Conservation (phyloP, 2,888 invertebrate species). For the Neoaliturus tenellus region DNA sequence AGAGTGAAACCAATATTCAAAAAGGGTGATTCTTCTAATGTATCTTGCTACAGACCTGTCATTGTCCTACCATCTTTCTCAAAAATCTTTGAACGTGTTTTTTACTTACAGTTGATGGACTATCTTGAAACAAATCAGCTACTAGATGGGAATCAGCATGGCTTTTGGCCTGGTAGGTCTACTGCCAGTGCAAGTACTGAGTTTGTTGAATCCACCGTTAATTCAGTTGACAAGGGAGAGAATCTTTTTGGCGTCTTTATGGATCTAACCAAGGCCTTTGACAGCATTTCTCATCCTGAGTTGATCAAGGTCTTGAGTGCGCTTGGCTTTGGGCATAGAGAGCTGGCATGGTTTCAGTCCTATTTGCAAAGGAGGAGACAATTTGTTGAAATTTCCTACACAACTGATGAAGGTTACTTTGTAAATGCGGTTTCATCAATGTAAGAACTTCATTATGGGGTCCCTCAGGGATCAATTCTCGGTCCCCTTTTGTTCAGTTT, state of each 20-base stretch:
- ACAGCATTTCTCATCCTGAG: background rate
- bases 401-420: background rate
- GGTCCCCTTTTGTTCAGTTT: background rate
- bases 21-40: background rate
- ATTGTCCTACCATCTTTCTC: background rate
- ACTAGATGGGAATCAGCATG: background rate
- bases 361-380: background rate
- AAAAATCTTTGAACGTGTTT: background rate
- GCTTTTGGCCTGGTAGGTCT: background rate
- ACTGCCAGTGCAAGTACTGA: background rate
- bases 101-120: background rate
- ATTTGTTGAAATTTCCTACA: background rate
- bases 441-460: background rate
- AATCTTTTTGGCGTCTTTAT: background rate
- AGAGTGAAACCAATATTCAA: background rate
- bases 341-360: background rate
- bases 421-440: background rate
- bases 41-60: background rate
- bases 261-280: conserved; percentile 13
- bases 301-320: background rate
- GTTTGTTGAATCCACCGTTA: background rate
- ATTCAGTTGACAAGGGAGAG: background rate
- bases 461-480: background rate
- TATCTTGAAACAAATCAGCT: background rate
- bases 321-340: background rate